Evolutionary conservation across 2,113 vertebrate species (phyloP).

Genomic region (Nothocercus julius): DNA sequence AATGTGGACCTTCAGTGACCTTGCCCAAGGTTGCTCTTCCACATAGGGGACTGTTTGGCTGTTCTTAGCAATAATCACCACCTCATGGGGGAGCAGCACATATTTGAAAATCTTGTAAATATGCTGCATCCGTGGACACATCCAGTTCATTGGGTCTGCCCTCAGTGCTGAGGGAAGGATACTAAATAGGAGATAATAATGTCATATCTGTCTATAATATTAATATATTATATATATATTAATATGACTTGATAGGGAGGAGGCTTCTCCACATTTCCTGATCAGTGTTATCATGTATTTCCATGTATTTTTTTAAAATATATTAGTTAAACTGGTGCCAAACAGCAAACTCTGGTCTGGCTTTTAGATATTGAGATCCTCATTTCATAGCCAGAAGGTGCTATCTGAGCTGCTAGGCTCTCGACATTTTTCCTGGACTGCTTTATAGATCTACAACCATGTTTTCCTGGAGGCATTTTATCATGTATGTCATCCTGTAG

Average conservation of each 20-base stretch:
- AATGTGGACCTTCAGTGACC: not conserved
- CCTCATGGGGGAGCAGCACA: rapidly evolving
- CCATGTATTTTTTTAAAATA: not conserved
- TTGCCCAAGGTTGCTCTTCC: not conserved
- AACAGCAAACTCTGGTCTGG: not conserved
- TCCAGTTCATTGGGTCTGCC: not conserved
- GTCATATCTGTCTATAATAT: not conserved
- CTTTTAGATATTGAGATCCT: not conserved
- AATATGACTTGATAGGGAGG: not conserved
- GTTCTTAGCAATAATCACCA: not conserved
- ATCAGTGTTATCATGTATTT: not conserved
- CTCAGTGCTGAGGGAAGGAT: not conserved
- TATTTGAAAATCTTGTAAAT: not conserved
- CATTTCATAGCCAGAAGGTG: not conserved
- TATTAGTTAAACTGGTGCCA: not conserved
- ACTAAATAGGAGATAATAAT: not conserved
- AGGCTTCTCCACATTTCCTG: not conserved
- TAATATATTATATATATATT: not conserved
- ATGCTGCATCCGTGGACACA: not conserved
- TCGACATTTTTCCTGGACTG: not conserved
- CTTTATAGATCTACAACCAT: not conserved
- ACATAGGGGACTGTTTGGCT: not conserved
- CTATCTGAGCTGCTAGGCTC: not conserved
- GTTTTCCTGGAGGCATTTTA: not conserved
- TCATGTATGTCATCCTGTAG: not conserved